Base-by-base conservation (phyloP, 2,797 vertebrate species). In the Simalia tracyae region DNA sequence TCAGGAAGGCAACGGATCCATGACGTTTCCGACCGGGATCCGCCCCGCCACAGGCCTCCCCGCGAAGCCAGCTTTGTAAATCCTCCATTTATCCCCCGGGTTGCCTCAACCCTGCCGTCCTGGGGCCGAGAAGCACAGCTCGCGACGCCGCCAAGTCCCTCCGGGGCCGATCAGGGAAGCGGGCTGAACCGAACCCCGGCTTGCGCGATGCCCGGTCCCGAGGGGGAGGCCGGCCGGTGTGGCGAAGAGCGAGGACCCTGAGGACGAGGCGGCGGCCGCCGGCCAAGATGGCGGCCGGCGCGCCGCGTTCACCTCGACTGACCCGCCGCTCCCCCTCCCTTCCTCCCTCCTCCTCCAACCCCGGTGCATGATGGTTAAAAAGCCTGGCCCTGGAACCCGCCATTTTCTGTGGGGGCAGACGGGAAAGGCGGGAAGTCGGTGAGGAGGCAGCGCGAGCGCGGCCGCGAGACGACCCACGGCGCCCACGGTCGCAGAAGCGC, bases 401-500 rank as follows among this genome's bases (percentile, higher is more conserved):
- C 94, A 95, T 95, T 95, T 95, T 95, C 89, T 94, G 91, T 59
- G 90, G 60, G 91, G 91, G 89, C 93, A 92, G 93, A 91, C 93
- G 93, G 92, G 94, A 95, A 95, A 95, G 86, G 93, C 93, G 93
- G 93, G 93, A 93, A 95, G 86, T 46, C 26, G 63, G 66, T 0
- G 89, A 57, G 56, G 26, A 86, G 84, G 94, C 91, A 91, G 89
- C 81, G 86, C 64, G 46, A 92, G 89, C 89, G 66, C 60, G 87
- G 87, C n/a, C 84, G 68, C 91, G 68, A 85, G 87, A 93, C 92
- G 36, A 92, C 81, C 60, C 90, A 93, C 76, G 88, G 81, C 86
- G 85, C 57, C 61, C 87, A 89, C 92, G 56, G 93, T 36, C 90
- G 86, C 90, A 56, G 46, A 88, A 56, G 46, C 46, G 76, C 86